Evolutionary conservation across 2,888 invertebrate genomes (phyloP), one percentile per base, ranked within the genome.

Genomic region (Muscina levida): DNA sequence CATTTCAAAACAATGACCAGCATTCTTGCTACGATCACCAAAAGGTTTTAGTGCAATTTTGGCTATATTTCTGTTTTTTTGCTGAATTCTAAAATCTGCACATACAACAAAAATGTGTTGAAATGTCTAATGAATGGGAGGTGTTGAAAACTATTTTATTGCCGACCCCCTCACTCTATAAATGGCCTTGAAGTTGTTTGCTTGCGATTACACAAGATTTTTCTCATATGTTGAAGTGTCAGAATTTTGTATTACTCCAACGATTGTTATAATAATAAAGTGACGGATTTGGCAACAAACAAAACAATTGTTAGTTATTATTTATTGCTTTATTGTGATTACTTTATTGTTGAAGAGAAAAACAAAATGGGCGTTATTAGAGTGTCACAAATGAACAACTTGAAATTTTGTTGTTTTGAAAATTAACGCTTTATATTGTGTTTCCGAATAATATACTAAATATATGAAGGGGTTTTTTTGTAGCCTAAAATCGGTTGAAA

Each of bases 11-110:
- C 53, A 53, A 53, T 53, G 53, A 11, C 53, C 10, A 53, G 13
- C 1, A 53, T 53, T 53, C 53, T 53, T 53, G 31, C 8, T 31
- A 5, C 3, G 31, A 31, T 31, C 31, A n/a, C n/a, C n/a, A n/a
- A n/a, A n/a, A n/a, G 31, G 31, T 31, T 53, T 53, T 53, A 44
- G 39, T 44, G 22, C 15, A 59, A 37, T 59, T 59, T 31, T 31
- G 31, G 31, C 31, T 3, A 8, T 5, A 37, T 31, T 57, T n/a
- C 31, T 37, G 19, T 37, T 2, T 5, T 37, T 59, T 5, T 59
- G 57, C 1, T 22, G n/a, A 39, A 42, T 62, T 62, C 62, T 39
- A 42, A 39, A 13, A 62, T 3, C 15, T 39, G n/a, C n/a, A 39
- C 11, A 4, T 2, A 51, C 15, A 51, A 51, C 11, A 22, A 22